Evolutionary conservation across 2,888 invertebrate species (phyloP).

Genomic region (Phyllotreta cruciferae): DNA sequence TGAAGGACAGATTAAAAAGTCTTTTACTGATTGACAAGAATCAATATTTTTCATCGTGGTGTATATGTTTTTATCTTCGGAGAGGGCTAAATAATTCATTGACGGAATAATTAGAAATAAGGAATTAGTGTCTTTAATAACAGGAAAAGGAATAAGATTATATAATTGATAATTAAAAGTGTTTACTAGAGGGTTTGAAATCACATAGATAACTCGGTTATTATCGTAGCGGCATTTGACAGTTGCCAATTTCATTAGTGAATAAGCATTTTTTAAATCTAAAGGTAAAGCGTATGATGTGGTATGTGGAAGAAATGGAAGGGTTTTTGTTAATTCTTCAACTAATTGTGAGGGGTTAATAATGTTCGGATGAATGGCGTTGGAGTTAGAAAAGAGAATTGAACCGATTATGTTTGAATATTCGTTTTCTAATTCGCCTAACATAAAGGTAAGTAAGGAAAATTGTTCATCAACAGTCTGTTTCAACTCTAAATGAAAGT

Average conservation of each 20-base stretch:
- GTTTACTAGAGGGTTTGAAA: constrained; percentile 14
- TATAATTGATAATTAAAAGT: constrained; percentile 6
- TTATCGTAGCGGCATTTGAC: background rate
- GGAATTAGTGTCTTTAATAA: background rate
- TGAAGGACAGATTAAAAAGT: background rate
- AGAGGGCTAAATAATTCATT: constrained; percentile 15
- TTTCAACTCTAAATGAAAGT: constrained; percentile 12
- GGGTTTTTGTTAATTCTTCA: constrained; percentile 14
- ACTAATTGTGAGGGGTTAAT: constrained; percentile 16
- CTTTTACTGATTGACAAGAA: background rate
- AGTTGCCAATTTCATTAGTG: background rate
- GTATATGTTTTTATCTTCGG: constrained; percentile 6
- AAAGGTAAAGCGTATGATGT: constrained; percentile 7
- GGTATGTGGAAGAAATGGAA: constrained; percentile 6
- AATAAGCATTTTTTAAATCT: too few relatives aligned
- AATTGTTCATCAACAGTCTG: constrained; percentile 15
- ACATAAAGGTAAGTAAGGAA: constrained; percentile 15
- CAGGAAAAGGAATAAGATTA: constrained; percentile 15
- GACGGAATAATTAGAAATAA: constrained; percentile 7
- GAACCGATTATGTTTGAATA: too few relatives aligned
- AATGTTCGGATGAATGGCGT: constrained; percentile 19
- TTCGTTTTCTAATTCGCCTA: too few relatives aligned
- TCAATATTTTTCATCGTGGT: background rate
- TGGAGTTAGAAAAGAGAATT: constrained; percentile 16
- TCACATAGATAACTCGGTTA: constrained; percentile 18